Percentiles rank a stretch among this genome's conserved stretches.
These are phyloP conservation scores for Ormyrus pomaceus DNA, from an alignment of 2,888 invertebrate species.

Conservation along the genomic window DNA sequence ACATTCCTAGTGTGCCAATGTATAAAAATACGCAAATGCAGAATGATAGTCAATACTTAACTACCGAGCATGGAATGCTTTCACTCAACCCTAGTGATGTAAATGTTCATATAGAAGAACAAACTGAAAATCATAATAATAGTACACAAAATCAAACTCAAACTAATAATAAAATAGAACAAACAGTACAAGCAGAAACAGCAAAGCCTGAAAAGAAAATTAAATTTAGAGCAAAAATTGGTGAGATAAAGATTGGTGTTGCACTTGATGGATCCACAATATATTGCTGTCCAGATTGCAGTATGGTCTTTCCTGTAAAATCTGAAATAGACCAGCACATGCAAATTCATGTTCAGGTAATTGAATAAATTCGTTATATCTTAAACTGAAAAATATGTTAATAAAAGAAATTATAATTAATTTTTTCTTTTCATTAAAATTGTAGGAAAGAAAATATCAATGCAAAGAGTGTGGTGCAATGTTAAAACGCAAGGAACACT, in stretches of 20 bases:
- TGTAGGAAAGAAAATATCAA: slow-evolving; percentile 75
- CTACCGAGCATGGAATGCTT: slow-evolving; percentile 67
- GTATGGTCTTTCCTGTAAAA: slow-evolving; percentile 75
- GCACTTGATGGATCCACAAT: slow-evolving; percentile 75
- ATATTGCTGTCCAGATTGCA: slow-evolving; percentile 76
- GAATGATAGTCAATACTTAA: slow-evolving; percentile 67
- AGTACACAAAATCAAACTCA: slow-evolving; percentile 54
- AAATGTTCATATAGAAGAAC: slow-evolving; percentile 68
- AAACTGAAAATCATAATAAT: slow-evolving; percentile 62
- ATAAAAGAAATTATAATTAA: background rate
- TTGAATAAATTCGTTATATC: background rate
- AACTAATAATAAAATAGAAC: slow-evolving; percentile 63
- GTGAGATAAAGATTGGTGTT: slow-evolving; percentile 73
- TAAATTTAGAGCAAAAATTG: slow-evolving; percentile 74
- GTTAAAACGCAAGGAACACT: slow-evolving; percentile 77
- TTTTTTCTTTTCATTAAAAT: background rate
- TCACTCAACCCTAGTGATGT: slow-evolving; percentile 70
- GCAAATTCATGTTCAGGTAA: slow-evolving; percentile 72
- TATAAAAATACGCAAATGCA: slow-evolving; percentile 68
- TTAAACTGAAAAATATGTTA: background rate
- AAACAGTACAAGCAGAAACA: slow-evolving; percentile 66
- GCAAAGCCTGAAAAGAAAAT: slow-evolving; percentile 71
- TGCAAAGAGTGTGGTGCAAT: slow-evolving; percentile 77
- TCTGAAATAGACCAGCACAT: slow-evolving; percentile 75
- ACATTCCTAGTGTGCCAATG: slow-evolving; percentile 72